These are phyloP conservation scores for Regulus satrapa DNA, from an alignment of 2,113 vertebrate genomes.

Conservation along the genomic window DNA sequence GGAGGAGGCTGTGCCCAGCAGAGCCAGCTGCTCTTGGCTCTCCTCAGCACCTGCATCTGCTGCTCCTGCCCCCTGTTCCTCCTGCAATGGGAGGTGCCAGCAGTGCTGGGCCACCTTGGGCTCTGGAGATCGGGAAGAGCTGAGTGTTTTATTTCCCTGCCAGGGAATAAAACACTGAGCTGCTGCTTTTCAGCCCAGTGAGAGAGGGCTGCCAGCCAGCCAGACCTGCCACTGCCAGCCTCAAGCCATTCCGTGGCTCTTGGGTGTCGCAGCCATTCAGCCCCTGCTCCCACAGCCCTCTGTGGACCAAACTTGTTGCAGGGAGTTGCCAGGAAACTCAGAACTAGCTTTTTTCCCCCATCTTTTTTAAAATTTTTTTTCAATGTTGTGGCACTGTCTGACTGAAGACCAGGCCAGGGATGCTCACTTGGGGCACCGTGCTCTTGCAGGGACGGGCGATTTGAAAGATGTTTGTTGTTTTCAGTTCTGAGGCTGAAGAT, in stretches of 20 bases:
- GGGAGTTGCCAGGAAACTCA: slow-evolving; percentile 3
- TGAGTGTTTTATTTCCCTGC: neutral
- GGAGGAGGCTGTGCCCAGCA: neutral
- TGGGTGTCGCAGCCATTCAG: neutral
- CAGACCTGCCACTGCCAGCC: neutral
- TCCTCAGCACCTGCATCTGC: neutral
- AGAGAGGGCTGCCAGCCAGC: neutral
- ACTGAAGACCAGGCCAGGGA: neutral
- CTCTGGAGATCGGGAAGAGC: neutral
- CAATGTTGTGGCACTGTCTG: neutral
- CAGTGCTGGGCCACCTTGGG: neutral
- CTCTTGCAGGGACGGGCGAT: neutral
- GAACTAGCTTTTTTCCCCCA: neutral
- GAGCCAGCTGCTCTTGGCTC: neutral
- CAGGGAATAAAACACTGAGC: neutral
- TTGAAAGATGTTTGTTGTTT: neutral
- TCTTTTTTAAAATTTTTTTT: neutral
- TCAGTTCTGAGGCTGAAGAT: neutral
- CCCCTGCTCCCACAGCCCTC: neutral
- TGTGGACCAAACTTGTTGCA: neutral
- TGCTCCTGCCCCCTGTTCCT: neutral
- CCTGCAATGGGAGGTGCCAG: fast-evolving
- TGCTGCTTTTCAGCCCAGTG: neutral
- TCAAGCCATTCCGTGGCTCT: neutral
- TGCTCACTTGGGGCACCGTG: fast-evolving